These are phyloP conservation scores for Micrasema minimum DNA, from an alignment of 1,140 invertebrate genomes.

Conservation along the genomic window DNA sequence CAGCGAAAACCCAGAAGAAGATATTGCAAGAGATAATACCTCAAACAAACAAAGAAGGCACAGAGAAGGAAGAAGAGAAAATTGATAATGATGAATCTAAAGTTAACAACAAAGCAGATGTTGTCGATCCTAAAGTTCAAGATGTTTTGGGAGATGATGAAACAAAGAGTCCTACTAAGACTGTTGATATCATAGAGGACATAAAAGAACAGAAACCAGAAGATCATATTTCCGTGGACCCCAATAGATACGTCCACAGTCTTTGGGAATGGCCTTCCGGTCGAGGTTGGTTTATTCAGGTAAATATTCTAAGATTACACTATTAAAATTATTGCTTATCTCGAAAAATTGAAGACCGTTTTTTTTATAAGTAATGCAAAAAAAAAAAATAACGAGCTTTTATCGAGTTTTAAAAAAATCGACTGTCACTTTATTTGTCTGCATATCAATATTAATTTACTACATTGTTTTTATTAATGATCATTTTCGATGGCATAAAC, in stretches of 20 bases:
- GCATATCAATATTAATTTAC: no score
- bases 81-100: conserved; percentile 28
- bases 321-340: background rate
- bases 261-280: conserved; percentile 69
- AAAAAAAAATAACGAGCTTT: no score
- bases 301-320: conserved; percentile 40
- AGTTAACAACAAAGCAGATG: conserved; percentile 7
- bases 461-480: no score
- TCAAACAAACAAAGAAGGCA: background rate
- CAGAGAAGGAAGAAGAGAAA: background rate
- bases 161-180: conserved; percentile 2
- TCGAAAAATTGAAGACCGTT: no score
- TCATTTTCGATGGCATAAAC: no score
- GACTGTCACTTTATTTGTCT: no score
- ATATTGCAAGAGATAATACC: conserved; percentile 3
- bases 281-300: conserved; percentile 67
- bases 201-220: conserved; percentile 37
- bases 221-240: conserved; percentile 55
- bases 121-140: no score
- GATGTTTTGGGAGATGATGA: no score
- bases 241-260: conserved; percentile 62
- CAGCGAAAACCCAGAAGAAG: background rate
- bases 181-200: conserved; percentile 12
- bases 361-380: no score
- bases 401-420: no score